These are phyloP conservation scores for Phenganax stokvisi DNA, from an alignment of 92 coral and sea anemone species.

Conservation along the genomic window DNA sequence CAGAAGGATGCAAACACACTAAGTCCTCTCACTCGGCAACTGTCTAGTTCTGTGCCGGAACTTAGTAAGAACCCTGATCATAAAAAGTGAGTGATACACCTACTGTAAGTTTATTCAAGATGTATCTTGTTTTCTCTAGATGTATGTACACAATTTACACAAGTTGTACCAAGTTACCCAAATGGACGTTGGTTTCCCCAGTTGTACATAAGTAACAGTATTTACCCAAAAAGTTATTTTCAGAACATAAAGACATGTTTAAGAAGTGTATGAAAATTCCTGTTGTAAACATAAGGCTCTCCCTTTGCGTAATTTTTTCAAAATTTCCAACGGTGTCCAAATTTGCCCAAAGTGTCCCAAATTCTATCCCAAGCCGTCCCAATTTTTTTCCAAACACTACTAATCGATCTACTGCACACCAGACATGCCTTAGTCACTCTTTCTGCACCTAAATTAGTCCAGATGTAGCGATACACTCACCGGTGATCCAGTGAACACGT, in stretches of 20 bases:
- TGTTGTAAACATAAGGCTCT: too few species aligned
- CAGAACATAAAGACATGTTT: too few species aligned
- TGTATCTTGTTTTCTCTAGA: too few species aligned
- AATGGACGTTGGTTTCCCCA: too few species aligned
- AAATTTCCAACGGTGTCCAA: neutral
- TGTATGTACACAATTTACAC: too few species aligned
- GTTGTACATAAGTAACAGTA: too few species aligned
- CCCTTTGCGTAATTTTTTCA: neutral
- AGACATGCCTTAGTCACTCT: neutral
- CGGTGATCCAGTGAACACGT: neutral
- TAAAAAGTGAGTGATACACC: neutral
- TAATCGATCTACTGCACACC: neutral
- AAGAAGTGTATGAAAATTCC: too few species aligned
- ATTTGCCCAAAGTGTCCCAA: neutral
- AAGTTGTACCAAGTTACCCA: too few species aligned
- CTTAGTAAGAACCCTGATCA: constrained; percentile 7
- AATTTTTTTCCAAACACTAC: too few species aligned
- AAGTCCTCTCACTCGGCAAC: constrained; percentile 29
- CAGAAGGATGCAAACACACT: neutral
- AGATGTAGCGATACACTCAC: neutral
- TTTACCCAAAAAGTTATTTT: too few species aligned
- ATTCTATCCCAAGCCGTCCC: too few species aligned
- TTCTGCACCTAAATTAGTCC: neutral
- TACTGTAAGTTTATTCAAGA: too few species aligned
- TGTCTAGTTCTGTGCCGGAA: constrained; percentile 40